phyloP scores from a whole-genome alignment of 2,113 vertebrate genomes.

The Hypanus sabinus region DNA sequence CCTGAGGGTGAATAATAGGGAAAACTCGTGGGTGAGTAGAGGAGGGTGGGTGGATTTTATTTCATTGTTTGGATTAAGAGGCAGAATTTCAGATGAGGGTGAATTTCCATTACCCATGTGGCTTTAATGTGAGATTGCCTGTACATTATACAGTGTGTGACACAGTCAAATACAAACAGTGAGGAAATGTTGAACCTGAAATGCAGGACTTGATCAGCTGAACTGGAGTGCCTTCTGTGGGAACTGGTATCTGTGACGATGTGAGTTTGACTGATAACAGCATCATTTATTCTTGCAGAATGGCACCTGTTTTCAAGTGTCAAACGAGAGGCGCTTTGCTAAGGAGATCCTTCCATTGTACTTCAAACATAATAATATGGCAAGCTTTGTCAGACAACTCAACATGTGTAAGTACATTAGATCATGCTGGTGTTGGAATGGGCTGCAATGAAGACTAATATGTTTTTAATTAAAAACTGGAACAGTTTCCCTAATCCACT shows the following conservation, averaged over 20 bases:
- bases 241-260: neutral
- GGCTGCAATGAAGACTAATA: neutral
- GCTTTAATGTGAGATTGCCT: no score
- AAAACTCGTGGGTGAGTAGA: no score
- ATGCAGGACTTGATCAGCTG: neutral
- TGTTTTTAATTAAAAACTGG: neutral
- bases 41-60: no score
- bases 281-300: slow-evolving; percentile 38
- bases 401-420: slow-evolving; percentile 44
- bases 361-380: slow-evolving; percentile 47
- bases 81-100: neutral
- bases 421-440: neutral
- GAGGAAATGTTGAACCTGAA: neutral
- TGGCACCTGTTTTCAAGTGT: slow-evolving; percentile 44
- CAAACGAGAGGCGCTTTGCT: slow-evolving; percentile 43
- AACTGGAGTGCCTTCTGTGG: neutral
- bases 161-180: neutral
- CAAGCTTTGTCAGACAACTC: slow-evolving; percentile 46
- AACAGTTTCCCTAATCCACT: neutral
- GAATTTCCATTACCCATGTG: neutral
- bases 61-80: no score
- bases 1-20: no score
- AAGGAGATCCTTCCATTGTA: slow-evolving; percentile 45
- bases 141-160: neutral
- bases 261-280: neutral